Base-by-base conservation (phyloP, 1,140 invertebrate genomes). In the Psilanteris sp. region DNA sequence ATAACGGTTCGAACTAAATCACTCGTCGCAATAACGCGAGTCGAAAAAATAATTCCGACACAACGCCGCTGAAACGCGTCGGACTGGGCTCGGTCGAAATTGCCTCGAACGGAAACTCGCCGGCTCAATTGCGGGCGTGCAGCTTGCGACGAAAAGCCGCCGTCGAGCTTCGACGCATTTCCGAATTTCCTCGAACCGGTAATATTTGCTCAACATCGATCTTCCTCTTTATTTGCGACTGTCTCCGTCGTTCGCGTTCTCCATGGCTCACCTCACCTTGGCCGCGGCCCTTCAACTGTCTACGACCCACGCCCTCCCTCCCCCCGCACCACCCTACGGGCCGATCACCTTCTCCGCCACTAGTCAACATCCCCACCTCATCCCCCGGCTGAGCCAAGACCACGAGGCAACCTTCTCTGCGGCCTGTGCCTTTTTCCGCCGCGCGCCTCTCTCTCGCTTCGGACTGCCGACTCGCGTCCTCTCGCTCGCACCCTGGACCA, bases 241-340 rank as follows among this genome's bases (percentile, higher is more conserved):
- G 20, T 59, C 44, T 73, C 59, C 48, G 13, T 50, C 50, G 41
- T 22, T 61, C 27, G 61, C 62, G 76, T 74, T 75, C 61, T 59
- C 54, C 71, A 74, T 71, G 59, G 77, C 68, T 76, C 72, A 74
- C 44, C 75, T 78, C 71, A 76, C 78, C 78, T 74, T 79, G 73
- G 67, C 71, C 75, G 70, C 74, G 75, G 72, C 78, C 73, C 77
- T 79, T 78, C 76, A 77, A 77, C 74, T 77, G 72, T 79, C 78
- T 79, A 77, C 73, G 67, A 70, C 80, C 73, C 79, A 61, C 71
- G 54, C 64, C 75, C 75, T 74, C 70, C 64, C 50, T n/a, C n/a
- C 55, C 67, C 34, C 52, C 31, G 57, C 39, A 44, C 55, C 67
- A 59, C 59, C 59, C 71, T 46, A 24, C 66, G 67, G 67, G 72